These are phyloP conservation scores for Tenthredo mesomela DNA, from an alignment of 2,888 invertebrate species.

Conservation along the genomic window DNA sequence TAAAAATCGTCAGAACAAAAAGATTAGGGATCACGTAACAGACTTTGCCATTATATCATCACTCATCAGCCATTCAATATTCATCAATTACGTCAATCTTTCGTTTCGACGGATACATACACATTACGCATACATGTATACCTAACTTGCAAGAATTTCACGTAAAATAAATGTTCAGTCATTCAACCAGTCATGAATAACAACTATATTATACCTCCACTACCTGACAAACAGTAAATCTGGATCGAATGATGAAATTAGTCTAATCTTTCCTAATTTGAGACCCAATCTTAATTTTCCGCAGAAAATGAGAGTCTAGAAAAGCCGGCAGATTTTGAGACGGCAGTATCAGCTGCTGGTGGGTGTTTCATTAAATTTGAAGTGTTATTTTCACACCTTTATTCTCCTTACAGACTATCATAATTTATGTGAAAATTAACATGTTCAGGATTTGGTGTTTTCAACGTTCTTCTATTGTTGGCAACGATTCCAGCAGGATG, in stretches of 20 bases:
- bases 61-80: neutral
- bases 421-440: neutral
- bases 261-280: neutral
- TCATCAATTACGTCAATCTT: neutral
- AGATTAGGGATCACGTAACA: neutral
- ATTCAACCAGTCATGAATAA: neutral
- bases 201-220: neutral
- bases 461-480: slow-evolving; percentile 83
- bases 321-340: slow-evolving; percentile 83
- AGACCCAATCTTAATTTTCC: neutral
- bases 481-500: slow-evolving; percentile 83
- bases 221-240: neutral
- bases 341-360: slow-evolving; percentile 84
- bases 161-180: neutral
- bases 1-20: no score
- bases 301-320: slow-evolving; percentile 58
- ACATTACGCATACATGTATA: no score
- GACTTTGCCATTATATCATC: neutral
- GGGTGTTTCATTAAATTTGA: slow-evolving; percentile 48
- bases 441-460: slow-evolving; percentile 81
- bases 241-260: neutral
- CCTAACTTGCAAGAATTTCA: neutral
- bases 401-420: neutral
- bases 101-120: no score
- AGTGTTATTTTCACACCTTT: neutral